These are phyloP conservation scores for Lepeophtheirus salmonis DNA, from an alignment of 1,140 invertebrate species.

Conservation along the genomic window DNA sequence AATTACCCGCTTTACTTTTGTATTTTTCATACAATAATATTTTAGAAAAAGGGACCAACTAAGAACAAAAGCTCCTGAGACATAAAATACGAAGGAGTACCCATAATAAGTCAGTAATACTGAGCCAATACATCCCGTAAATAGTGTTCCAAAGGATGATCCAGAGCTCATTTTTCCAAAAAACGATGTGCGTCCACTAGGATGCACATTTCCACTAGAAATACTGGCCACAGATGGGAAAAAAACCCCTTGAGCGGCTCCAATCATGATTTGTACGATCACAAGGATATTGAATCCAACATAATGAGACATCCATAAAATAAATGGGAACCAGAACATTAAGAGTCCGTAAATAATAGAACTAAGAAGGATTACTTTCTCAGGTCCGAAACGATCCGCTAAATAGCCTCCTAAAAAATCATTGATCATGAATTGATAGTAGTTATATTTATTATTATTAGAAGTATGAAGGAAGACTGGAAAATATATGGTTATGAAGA, in stretches of 20 bases:
- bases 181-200: slow-evolving; percentile 45
- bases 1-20: not conserved
- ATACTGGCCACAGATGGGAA: slow-evolving; percentile 51
- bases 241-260: slow-evolving; percentile 50
- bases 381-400: slow-evolving; percentile 39
- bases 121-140: slow-evolving; percentile 47
- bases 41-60: not conserved
- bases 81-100: not conserved
- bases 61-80: not conserved
- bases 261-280: slow-evolving; percentile 39
- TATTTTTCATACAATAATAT: not conserved
- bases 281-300: slow-evolving; percentile 39
- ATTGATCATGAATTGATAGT: not conserved
- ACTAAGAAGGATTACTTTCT: slow-evolving; percentile 41
- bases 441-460: no score
- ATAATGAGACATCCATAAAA: slow-evolving; percentile 34
- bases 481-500: no score
- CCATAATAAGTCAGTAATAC: slow-evolving; percentile 40
- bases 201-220: slow-evolving; percentile 42
- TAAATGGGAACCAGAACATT: slow-evolving; percentile 45
- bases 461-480: no score
- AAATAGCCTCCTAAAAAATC: not conserved
- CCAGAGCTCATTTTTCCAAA: slow-evolving; percentile 48
- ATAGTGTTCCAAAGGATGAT: slow-evolving; percentile 39
- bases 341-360: slow-evolving; percentile 44